Base-by-base conservation (phyloP, 92 coral and sea anemone genomes). In the Heteractis magnifica region DNA sequence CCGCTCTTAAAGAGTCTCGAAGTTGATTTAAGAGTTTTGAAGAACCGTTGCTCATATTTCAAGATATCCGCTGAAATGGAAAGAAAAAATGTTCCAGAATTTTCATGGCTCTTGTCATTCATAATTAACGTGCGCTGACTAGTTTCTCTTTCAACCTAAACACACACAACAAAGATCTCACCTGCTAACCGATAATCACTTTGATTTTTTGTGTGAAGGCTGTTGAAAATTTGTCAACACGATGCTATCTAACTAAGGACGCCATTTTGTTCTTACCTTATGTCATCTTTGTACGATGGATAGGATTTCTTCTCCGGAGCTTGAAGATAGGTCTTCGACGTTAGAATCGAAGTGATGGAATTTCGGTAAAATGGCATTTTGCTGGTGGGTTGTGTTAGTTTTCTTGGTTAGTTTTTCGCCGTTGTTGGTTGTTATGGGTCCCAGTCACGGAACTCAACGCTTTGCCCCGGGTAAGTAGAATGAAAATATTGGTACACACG, bases 391-490 rank as follows among this genome's bases (percentile, higher is more conserved):
- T 62, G 70, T 18, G 18, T 18, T 18, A 18, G 70, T 8, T 5
- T 9, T n/a, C 70, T 62, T 62, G 5, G 70, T 18, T 18, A 8
- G 7, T 12, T 6, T 62, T 62, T 62, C 20, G 12, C 23, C 70
- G 10, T 8, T 62, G 5, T 62, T 62, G 18, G 23, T 62, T 6
- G 6, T 62, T 6, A 18, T n/a, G 70, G 20, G 9, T 18, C 26
- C 21, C 7, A 8, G 6, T 2, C 70, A 12, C 5, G 14, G 6
- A 68, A 41, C 73, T 6, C 2, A 68, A 23, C 73, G 12, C 9
- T 68, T 68, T 68, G 73, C 73, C 73, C 73, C 73, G 10, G 73
- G 73, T 68, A 68, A 7, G 73, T 65, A n/a, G 20, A 13, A 5
- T 59, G 49, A 26, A 68, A 26, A 23, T 2, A 23, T 62, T 10